Evolutionary conservation across 2,888 invertebrate genomes (phyloP).

Genomic region (Volucella inanis): DNA sequence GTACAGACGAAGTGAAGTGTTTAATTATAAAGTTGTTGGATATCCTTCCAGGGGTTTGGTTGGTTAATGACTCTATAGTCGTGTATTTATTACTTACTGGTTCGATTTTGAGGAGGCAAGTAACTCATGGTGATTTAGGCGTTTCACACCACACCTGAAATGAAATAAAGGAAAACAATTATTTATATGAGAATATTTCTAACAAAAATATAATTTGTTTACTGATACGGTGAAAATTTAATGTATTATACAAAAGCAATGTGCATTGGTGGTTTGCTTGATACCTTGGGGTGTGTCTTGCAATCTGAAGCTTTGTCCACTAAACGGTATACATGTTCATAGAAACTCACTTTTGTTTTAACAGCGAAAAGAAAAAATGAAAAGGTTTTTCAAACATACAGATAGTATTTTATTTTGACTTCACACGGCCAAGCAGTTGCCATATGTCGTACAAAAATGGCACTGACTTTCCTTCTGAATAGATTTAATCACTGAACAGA

Average conservation of each 20-base stretch:
- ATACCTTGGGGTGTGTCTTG: background rate
- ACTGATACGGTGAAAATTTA: slow-evolving; percentile 6
- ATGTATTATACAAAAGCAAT: background rate
- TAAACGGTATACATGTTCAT: background rate
- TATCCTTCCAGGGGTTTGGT: slow-evolving; percentile 4
- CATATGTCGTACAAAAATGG: too few relatives aligned
- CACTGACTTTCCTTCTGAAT: too few relatives aligned
- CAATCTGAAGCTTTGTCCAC: background rate
- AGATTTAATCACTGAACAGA: too few relatives aligned
- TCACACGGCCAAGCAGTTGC: too few relatives aligned
- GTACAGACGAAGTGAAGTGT: slow-evolving; percentile 44
- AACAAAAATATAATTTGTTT: slow-evolving; percentile 7
- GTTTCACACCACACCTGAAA: slow-evolving; percentile 87
- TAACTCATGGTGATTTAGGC: slow-evolving; percentile 92
- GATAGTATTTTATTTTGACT: too few relatives aligned
- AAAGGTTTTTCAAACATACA: too few relatives aligned
- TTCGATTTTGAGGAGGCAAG: slow-evolving; percentile 92
- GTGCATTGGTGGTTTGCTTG: background rate
- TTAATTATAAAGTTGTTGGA: slow-evolving; percentile 46
- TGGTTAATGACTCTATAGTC: background rate
- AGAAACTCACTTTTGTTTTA: too few relatives aligned
- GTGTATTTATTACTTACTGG: slow-evolving; percentile 87
- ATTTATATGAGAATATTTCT: slow-evolving; percentile 5
- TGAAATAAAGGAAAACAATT: slow-evolving; percentile 79
- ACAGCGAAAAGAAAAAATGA: too few relatives aligned